phyloP scores from a whole-genome alignment of 2,888 invertebrate genomes.

The Parascotia fuliginaria region DNA sequence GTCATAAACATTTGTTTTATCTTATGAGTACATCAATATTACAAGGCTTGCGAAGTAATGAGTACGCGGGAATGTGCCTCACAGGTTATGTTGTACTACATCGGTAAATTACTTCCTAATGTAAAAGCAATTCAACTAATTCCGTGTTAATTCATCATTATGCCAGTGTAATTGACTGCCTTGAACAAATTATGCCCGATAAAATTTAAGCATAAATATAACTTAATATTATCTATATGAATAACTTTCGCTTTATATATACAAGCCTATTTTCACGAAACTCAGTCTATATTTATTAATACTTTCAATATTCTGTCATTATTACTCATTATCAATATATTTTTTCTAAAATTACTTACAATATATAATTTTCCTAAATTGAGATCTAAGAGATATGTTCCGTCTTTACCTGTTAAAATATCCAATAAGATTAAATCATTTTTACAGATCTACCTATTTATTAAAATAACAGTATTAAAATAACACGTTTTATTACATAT shows the following conservation, averaged over 20 bases:
- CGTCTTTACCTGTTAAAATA: constrained; percentile 28
- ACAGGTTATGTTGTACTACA: constrained; percentile 28
- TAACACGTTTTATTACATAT: constrained; percentile 19
- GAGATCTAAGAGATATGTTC: constrained; percentile 56
- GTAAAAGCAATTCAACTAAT: constrained; percentile 42
- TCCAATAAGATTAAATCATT: constrained; percentile 14
- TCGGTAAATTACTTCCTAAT: constrained; percentile 36
- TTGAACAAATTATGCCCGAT: constrained; percentile 36
- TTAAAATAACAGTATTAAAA: constrained; percentile 29
- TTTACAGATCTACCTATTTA: constrained; percentile 13
- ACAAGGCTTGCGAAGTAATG: constrained; percentile 26
- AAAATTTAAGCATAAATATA: constrained; percentile 44
- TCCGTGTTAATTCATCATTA: constrained; percentile 29
- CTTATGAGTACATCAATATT: constrained; percentile 18
- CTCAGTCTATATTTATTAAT: constrained; percentile 78
- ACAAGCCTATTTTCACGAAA: constrained; percentile 63
- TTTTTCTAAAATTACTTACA: constrained; percentile 45
- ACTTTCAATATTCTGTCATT: constrained; percentile 52
- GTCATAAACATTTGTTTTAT: constrained; percentile 32
- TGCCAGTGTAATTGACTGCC: constrained; percentile 49
- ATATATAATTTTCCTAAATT: constrained; percentile 35
- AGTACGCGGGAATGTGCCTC: constrained; percentile 6
- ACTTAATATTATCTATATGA: constrained; percentile 35
- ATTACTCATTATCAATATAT: constrained; percentile 39
- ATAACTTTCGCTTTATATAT: constrained; percentile 51